Evolutionary conservation across 1,140 invertebrate genomes (phyloP), one percentile per base, ranked within the genome.

Genomic region (Sogatella furcifera): DNA sequence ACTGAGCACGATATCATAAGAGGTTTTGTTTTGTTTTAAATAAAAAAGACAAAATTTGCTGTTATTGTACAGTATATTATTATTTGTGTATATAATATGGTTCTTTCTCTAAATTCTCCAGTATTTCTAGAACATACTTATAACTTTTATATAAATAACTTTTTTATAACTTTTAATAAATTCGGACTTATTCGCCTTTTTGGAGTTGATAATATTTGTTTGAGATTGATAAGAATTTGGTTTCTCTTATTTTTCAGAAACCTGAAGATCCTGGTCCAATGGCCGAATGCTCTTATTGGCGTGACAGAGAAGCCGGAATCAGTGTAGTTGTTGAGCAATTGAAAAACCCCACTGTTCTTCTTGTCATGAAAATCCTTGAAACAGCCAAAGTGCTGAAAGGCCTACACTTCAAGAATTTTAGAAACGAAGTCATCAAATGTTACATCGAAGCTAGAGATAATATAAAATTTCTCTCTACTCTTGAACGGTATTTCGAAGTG

Each of bases 401-500:
- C 6, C 67, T 68, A 13, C 72, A 73, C 15, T 84, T 87, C 70
- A 71, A 77, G 42, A 70, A 72, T 55, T 76, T 78, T 42, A 67
- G 78, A 61, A 69, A 76, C 0, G 82, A 84, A 52, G 72, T 93
- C 0, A 76, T 83, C 58, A 83, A 84, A 52, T 76, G 82, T 65
- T 89, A 87, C 62, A 78, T 81, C n/a, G 77, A 89, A 67, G 87
- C 91, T 0, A 84, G 85, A 66, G 89, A 95, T 66, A 95, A 93
- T 70, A 80, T 87, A 1, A 84, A 90, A 62, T 94, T 94, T 73
- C 70, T 95, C 10, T 83, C 81, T 0, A 92, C 90, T 0, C 75
- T 94, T 11, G 79, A 86, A 61, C 78, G 89, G 61, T 84, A 92
- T 70, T 86, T 95, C 64, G 87, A 84, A 69, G 86, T 90, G 72